Percentiles rank a stretch among this genome's conserved stretches.
Conservation (phyloP, 2,888 invertebrate genomes). For the Ennomos quercinarius region DNA sequence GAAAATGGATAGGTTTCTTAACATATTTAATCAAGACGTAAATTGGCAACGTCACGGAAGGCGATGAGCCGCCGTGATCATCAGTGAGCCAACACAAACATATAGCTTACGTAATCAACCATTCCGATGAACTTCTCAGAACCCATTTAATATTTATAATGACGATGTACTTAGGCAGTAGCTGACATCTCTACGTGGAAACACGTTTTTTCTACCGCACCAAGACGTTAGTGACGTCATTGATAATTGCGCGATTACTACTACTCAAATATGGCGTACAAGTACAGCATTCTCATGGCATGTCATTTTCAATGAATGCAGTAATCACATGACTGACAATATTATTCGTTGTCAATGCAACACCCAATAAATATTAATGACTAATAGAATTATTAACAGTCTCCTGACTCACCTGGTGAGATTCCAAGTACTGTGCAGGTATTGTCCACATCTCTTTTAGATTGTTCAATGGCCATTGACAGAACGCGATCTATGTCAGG, state of each 20-base stretch:
- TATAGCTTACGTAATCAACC: constrained; percentile 72
- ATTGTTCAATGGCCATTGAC: constrained; percentile 94
- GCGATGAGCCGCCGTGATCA: constrained; percentile 50
- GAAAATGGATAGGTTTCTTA: neutral
- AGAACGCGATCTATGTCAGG: constrained; percentile 93
- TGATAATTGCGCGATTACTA: constrained; percentile 53
- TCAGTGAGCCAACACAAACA: constrained; percentile 55
- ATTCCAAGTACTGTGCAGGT: constrained; percentile 94
- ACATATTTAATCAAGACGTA: constrained; percentile 34
- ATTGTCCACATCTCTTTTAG: constrained; percentile 93
- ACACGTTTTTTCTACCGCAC: constrained; percentile 61
- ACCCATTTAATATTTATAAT: constrained; percentile 69
- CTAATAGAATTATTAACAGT: constrained; percentile 36
- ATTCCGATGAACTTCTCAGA: constrained; percentile 65
- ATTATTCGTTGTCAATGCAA: constrained; percentile 43
- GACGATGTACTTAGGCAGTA: constrained; percentile 59
- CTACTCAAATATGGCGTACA: constrained; percentile 46
- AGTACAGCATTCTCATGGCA: constrained; percentile 55
- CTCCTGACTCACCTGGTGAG: constrained; percentile 90
- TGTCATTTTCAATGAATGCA: constrained; percentile 45
- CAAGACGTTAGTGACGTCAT: constrained; percentile 67
- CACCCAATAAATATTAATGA: constrained; percentile 37
- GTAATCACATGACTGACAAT: constrained; percentile 38
- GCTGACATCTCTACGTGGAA: constrained; percentile 64
- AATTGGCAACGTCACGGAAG: constrained; percentile 39